Percentiles rank a stretch among this genome's conserved stretches.
Evolutionary conservation across 2,888 invertebrate genomes (phyloP).

Genomic region (Lottia gigantea): DNA sequence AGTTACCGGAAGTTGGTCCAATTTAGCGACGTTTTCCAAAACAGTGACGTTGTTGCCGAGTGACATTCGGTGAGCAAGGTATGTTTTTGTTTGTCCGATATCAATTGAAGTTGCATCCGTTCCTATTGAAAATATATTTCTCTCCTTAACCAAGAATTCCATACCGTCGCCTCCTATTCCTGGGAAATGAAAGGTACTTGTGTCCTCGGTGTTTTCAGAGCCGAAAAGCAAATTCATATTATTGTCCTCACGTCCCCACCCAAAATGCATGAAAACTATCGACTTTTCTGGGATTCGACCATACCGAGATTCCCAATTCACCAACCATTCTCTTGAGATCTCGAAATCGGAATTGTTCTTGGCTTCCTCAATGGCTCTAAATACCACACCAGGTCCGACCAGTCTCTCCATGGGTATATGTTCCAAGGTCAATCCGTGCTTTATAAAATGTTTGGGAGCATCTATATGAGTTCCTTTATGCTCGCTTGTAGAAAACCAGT

Average conservation of each 20-base stretch:
- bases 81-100: slow-evolving; percentile 69
- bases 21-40: slow-evolving; percentile 75
- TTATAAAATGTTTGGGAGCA: slow-evolving; percentile 74
- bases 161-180: slow-evolving; percentile 73
- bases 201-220: slow-evolving; percentile 10
- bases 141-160: slow-evolving; percentile 72
- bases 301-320: slow-evolving; percentile 63
- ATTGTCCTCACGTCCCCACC: slow-evolving; percentile 59
- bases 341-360: slow-evolving; percentile 32
- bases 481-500: slow-evolving; percentile 69
- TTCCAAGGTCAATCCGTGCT: slow-evolving; percentile 49
- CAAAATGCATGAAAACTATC: slow-evolving; percentile 67
- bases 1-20: slow-evolving; percentile 33
- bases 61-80: slow-evolving; percentile 71
- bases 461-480: slow-evolving; percentile 76
- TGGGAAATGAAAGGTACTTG: slow-evolving; percentile 26
- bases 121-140: slow-evolving; percentile 72
- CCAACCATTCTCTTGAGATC: slow-evolving; percentile 59
- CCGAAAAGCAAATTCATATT: slow-evolving; percentile 33
- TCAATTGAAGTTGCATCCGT: slow-evolving; percentile 76
- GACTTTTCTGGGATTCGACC: slow-evolving; percentile 67
- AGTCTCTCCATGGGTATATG: slow-evolving; percentile 70
- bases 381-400: slow-evolving; percentile 61
- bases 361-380: slow-evolving; percentile 37
- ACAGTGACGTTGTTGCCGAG: slow-evolving; percentile 68